phyloP scores from a whole-genome alignment of 2,888 invertebrate genomes.

The Orthosia gracilis region DNA sequence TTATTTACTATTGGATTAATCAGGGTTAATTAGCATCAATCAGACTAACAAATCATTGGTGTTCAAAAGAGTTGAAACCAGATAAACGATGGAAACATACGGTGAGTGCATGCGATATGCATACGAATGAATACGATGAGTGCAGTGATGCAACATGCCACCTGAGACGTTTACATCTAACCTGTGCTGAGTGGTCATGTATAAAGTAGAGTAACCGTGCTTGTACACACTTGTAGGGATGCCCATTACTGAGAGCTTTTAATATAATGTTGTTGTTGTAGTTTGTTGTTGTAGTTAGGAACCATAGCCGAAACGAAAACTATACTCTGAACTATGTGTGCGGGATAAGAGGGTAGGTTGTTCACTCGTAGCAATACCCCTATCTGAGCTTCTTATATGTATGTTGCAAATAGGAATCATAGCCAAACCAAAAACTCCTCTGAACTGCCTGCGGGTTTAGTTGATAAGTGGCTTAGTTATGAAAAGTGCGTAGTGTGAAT shows the following conservation, averaged over 20 bases:
- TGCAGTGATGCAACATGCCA: not conserved
- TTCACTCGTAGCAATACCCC: not conserved
- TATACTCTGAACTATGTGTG: not conserved
- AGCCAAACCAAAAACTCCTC: not conserved
- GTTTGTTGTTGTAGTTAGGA: not conserved
- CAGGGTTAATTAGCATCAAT: not conserved
- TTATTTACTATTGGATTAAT: slow-evolving; percentile 35
- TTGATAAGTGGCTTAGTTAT: not conserved
- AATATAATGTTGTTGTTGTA: not conserved
- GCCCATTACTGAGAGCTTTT: not conserved
- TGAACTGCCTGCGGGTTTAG: not conserved
- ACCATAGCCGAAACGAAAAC: not conserved
- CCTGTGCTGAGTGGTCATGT: not conserved
- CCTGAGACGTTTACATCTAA: not conserved
- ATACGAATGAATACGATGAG: not conserved
- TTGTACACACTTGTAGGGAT: slow-evolving; percentile 1
- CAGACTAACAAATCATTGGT: not conserved
- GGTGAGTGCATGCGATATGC: not conserved
- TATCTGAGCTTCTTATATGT: not conserved
- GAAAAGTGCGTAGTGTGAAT: not conserved
- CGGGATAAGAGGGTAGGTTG: not conserved
- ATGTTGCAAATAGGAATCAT: not conserved
- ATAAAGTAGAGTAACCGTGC: not conserved
- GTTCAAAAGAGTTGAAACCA: not conserved
- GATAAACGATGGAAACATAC: not conserved